A percentile compares a stretch with the other conserved stretches of the same genome.
phyloP scores from a whole-genome alignment of 2,797 vertebrate species.

The Acrossocheilus fasciatus region DNA sequence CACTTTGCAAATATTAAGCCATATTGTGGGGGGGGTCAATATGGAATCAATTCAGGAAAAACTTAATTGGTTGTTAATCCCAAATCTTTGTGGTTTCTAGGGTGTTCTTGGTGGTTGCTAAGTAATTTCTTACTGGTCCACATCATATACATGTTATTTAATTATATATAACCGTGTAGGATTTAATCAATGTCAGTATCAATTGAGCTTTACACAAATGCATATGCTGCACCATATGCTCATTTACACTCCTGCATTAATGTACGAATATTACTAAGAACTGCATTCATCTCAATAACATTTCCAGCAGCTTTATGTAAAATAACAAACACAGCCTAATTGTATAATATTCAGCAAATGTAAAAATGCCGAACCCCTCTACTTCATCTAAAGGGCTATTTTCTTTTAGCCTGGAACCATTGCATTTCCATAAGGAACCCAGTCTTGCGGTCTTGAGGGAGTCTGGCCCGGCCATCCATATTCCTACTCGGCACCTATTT shows the following conservation, averaged over 20 bases:
- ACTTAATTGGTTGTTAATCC: neutral
- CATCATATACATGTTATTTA: neutral
- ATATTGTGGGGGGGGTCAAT: neutral
- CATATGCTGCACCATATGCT: neutral
- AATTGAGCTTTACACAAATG: conserved; percentile 2
- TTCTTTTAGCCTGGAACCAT: neutral
- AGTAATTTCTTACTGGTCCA: neutral
- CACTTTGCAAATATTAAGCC: neutral
- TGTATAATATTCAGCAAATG: neutral
- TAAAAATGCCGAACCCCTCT: neutral
- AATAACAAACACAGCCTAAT: neutral
- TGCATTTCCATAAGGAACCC: conserved; percentile 29
- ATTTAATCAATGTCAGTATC: neutral
- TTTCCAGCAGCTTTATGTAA: neutral
- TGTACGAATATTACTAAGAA: neutral
- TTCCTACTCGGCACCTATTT: conserved; percentile 73
- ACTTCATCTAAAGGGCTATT: conserved; percentile 16
- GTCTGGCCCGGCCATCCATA: conserved; percentile 70
- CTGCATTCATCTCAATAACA: conserved; percentile 28
- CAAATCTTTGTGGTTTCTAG: neutral
- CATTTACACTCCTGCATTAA: neutral
- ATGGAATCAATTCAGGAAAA: neutral
- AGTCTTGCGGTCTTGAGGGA: conserved; percentile 66
- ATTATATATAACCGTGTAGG: neutral
- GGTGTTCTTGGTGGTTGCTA: neutral